These are phyloP conservation scores for Philereme transversata DNA, from an alignment of 2,888 invertebrate species.

Conservation along the genomic window DNA sequence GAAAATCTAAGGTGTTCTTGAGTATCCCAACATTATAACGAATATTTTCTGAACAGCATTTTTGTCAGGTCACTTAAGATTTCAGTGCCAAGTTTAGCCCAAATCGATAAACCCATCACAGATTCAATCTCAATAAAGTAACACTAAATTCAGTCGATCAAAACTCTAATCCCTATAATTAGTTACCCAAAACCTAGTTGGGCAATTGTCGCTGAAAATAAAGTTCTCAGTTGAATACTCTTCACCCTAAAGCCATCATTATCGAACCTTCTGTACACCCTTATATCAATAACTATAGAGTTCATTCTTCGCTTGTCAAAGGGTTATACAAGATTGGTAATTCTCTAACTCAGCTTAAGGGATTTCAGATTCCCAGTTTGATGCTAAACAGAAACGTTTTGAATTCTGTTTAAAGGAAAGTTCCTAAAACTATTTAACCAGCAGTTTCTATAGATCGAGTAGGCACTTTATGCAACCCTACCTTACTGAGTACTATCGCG, in stretches of 20 bases:
- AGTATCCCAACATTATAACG: too few relatives aligned
- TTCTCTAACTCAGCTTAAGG: conserved; percentile 73
- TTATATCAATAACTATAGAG: conserved; percentile 38
- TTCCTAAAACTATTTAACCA: conserved; percentile 64
- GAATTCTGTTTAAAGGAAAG: conserved; percentile 67
- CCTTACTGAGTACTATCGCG: too few relatives aligned
- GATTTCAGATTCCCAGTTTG: conserved; percentile 77
- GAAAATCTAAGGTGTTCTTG: too few relatives aligned
- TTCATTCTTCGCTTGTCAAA: conserved; percentile 35
- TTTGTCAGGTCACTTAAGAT: not conserved
- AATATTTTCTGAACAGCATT: too few relatives aligned
- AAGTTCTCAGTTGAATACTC: conserved; percentile 67
- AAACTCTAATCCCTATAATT: conserved; percentile 75
- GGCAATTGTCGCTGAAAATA: conserved; percentile 78
- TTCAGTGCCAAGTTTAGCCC: not conserved
- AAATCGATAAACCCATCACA: conserved; percentile 9
- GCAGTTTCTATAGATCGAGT: conserved; percentile 46
- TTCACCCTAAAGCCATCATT: conserved; percentile 49
- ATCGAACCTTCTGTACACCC: conserved; percentile 35
- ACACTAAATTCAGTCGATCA: conserved; percentile 52
- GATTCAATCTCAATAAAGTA: conserved; percentile 19
- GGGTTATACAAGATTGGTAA: conserved; percentile 43
- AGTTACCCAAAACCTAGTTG: conserved; percentile 72
- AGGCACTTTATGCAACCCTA: too few relatives aligned
- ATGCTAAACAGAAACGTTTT: conserved; percentile 72